Percentiles rank a stretch among this genome's conserved stretches.
Evolutionary conservation across 1,140 invertebrate species (phyloP).

Genomic region (Zaprionus ornatus): DNA sequence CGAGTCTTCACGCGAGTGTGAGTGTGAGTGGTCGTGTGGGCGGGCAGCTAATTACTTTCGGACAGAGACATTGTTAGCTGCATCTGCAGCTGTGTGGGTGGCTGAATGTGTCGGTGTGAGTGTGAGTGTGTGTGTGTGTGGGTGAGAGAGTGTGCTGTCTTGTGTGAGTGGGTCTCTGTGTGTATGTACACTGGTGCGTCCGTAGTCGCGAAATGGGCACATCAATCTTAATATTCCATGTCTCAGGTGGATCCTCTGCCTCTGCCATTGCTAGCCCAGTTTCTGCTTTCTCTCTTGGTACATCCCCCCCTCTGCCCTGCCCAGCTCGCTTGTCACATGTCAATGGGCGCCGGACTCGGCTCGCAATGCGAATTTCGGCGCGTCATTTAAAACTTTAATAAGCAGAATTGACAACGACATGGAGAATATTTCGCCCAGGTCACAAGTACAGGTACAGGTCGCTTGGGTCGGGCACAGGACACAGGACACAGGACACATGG

Average conservation of each 20-base stretch:
- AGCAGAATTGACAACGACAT: conserved; percentile 77
- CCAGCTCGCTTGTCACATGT: conserved; percentile 50
- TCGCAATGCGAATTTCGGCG: conserved; percentile 75
- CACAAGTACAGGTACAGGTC: conserved; percentile 6
- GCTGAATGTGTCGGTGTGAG: neutral
- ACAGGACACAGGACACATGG: conserved; percentile 5
- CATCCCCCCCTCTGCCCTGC: neutral
- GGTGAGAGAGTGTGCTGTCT: neutral
- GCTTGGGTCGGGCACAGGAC: neutral
- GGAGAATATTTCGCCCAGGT: conserved; percentile 1
- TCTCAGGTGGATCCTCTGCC: conserved; percentile 59
- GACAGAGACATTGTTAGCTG: conserved; percentile 51
- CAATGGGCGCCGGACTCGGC: conserved; percentile 50
- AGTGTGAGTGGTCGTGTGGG: conserved; percentile 23
- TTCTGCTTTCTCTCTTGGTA: neutral
- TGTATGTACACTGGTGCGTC: conserved; percentile 6
- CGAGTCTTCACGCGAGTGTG: neutral
- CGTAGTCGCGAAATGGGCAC: conserved; percentile 59
- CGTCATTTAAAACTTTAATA: conserved; percentile 82
- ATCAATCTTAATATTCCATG: conserved; percentile 75
- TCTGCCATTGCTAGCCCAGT: neutral
- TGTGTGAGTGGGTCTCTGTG: conserved; percentile 22
- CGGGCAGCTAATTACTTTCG: conserved; percentile 72
- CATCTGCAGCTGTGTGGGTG: conserved; percentile 15
- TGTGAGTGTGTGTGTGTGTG: conserved; percentile 26